Conservation (phyloP, 1,140 invertebrate genomes). For the Brachionus sp. region DNA sequence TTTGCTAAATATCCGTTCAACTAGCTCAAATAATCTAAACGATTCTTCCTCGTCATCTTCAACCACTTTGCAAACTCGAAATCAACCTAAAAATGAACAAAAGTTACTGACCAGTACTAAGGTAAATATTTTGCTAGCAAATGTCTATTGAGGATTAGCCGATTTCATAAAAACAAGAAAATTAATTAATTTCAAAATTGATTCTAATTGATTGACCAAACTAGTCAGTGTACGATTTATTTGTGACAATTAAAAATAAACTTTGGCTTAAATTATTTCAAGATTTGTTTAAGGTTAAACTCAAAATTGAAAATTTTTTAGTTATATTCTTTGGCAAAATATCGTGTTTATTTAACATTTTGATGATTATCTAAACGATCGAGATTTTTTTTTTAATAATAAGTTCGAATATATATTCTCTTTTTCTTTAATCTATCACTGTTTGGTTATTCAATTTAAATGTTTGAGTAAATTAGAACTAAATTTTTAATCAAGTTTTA, state of each 20-base stretch:
- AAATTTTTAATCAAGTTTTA: neutral
- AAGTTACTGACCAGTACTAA: neutral
- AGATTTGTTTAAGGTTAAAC: constrained; percentile 30
- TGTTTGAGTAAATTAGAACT: neutral
- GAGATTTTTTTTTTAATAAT: neutral
- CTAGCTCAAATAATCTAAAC: constrained; percentile 22
- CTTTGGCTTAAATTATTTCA: neutral
- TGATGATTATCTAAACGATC: constrained; percentile 6
- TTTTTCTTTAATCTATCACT: neutral
- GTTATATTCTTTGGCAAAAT: neutral
- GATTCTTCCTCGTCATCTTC: constrained; percentile 20
- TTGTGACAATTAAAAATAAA: constrained; percentile 16
- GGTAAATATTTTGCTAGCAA: constrained; percentile 17
- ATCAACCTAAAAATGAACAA: neutral
- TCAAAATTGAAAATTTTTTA: neutral
- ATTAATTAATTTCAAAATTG: constrained; percentile 40
- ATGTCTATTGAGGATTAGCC: neutral
- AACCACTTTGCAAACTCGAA: constrained; percentile 23
- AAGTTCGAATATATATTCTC: neutral
- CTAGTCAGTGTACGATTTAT: neutral
- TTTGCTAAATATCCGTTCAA: neutral
- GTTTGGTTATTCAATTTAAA: neutral
- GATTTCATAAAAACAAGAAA: neutral
- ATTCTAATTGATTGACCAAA: constrained; percentile 21
- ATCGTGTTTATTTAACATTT: constrained; percentile 21